Base-by-base conservation (phyloP, 2,113 vertebrate genomes). In the Chaetodon auriga region DNA sequence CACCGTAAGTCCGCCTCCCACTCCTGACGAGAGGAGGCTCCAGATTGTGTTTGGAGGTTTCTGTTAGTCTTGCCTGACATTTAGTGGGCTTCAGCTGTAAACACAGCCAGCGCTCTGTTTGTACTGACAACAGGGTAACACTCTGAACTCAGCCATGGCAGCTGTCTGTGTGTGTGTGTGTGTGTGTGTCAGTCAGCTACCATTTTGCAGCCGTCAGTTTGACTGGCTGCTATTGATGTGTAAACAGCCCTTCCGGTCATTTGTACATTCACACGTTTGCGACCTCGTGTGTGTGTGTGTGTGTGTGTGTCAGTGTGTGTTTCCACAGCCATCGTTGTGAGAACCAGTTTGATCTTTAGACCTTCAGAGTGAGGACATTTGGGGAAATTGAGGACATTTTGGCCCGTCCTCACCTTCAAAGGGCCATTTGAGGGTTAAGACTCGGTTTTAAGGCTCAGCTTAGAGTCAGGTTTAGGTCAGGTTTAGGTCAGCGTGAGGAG, bases 1-100 rank as follows among this genome's bases (percentile, higher is more conserved):
- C 73, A 68, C 57, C 2, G 94, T 95, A 85, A 94, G 93, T 86
- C 51, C 63, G 13, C 15, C 0, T 71, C 43, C 51, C 0, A 3
- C 18, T 19, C 18, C 25, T 25, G 30, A 5, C n/a, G 5, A 30
- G 53, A 16, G 3, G 10, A 30, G 2, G 63, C 66, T 68, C 43
- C 68, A 63, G 72, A 25, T 21, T 36, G 49, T 51, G 71, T 84
- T 75, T 71, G 51, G 7, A 68, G 21, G 8, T 36, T 36, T 60
- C 48, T 76, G 69, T 75, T 68, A 18, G 76, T 79, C 57, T 48
- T 30, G 10, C 38, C 80, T 74, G 82, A 70, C 63, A 36, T 25
- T 14, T 54, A 60, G 10, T 6, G 7, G 51, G 25, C 60, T 62
- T 51, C 38, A 53, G 51, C 13, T 65, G 77, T 78, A 86, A 86